Conservation (phyloP, 2,797 vertebrate species). For the Bufotes viridis region DNA sequence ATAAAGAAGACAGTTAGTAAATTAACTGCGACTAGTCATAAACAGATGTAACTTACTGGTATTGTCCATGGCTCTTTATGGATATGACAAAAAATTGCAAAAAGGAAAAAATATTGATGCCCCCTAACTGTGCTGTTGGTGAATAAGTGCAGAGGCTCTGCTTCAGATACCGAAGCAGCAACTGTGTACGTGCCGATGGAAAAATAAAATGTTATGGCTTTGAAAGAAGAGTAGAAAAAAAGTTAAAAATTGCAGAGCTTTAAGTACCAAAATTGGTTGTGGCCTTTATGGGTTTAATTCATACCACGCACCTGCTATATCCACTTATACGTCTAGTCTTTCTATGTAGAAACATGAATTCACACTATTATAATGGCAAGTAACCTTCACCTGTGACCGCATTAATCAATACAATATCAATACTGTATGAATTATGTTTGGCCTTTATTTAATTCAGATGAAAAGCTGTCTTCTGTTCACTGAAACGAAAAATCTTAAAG, state of each 20-base stretch:
- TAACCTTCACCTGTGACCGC: constrained; percentile 1
- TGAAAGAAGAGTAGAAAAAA: too few relatives aligned
- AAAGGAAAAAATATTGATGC: too few relatives aligned
- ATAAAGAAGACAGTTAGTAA: not conserved
- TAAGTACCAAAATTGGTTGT: too few relatives aligned
- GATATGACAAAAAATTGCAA: too few relatives aligned
- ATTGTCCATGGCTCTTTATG: too few relatives aligned
- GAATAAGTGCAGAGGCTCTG: not conserved
- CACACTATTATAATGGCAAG: not conserved
- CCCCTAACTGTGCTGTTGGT: not conserved
- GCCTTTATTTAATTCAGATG: constrained; percentile 19
- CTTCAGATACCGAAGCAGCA: too few relatives aligned
- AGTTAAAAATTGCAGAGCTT: too few relatives aligned
- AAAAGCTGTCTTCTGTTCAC: constrained; percentile 7
- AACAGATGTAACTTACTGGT: too few relatives aligned
- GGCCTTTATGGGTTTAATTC: not conserved
- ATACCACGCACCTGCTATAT: not conserved
- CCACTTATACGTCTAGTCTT: not conserved
- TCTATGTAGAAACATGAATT: not conserved
- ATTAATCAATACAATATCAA: constrained; percentile 39
- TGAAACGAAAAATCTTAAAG: not conserved
- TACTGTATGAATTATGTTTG: not conserved
- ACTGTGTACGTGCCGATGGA: too few relatives aligned
- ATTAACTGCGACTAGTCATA: not conserved
- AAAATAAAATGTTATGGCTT: too few relatives aligned